Conservation (phyloP, 2,888 invertebrate genomes). For the Venustoraphidia nigricollis region DNA sequence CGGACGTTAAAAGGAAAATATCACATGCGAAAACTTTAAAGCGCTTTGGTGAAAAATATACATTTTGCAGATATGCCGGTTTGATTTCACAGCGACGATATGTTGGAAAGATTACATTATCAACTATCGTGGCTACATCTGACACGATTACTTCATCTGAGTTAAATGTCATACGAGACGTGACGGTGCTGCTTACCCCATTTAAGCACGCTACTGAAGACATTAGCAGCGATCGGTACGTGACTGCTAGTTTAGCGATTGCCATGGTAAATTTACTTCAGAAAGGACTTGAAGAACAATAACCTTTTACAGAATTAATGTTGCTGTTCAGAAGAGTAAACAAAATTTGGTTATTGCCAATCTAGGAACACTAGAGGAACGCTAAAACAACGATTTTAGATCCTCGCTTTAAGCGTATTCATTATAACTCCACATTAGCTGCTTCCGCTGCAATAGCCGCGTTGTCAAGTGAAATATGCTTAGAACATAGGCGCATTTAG, state of each 20-base stretch:
- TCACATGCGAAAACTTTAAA: conserved; percentile 3
- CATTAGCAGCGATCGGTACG: conserved; percentile 14
- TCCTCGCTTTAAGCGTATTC: conserved; percentile 13
- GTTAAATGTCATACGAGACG: conserved; percentile 12
- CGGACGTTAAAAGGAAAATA: conserved; percentile 2
- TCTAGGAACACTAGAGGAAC: conserved; percentile 10
- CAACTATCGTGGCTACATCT: conserved; percentile 13
- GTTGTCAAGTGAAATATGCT: too few relatives aligned
- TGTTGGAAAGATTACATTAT: conserved; percentile 17
- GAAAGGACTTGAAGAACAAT: conserved; percentile 8
- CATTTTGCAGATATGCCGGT: conserved; percentile 3
- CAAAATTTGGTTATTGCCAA: conserved; percentile 7
- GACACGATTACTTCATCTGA: conserved; percentile 16
- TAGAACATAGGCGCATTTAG: too few relatives aligned
- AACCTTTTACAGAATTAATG: conserved; percentile 6
- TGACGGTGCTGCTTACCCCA: conserved; percentile 13
- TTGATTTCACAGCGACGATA: conserved; percentile 10
- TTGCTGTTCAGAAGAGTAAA: conserved; percentile 7
- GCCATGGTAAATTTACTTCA: conserved; percentile 10
- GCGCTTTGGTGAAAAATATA: conserved; percentile 3
- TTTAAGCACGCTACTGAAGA: conserved; percentile 14
- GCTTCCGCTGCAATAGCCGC: conserved; percentile 11
- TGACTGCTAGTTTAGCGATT: conserved; percentile 14
- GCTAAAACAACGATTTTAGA: conserved; percentile 13
- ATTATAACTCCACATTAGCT: conserved; percentile 10